Evolutionary conservation across 2,797 vertebrate genomes (phyloP), one percentile per base, ranked within the genome.

Genomic region (Oryzias sinensis): DNA sequence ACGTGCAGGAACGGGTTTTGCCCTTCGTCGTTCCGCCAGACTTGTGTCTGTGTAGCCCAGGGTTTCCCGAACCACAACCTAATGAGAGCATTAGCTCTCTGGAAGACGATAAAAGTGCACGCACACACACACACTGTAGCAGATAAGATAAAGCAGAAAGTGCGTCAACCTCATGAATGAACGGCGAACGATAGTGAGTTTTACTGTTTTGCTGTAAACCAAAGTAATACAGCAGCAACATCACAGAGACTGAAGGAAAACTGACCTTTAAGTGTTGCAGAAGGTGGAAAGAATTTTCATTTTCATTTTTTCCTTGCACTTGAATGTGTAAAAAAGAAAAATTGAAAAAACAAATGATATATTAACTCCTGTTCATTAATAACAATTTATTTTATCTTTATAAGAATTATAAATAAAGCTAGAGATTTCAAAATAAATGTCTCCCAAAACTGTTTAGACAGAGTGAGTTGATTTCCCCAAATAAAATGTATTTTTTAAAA

Each of bases 111-210:
- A 76, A 84, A 86, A 82, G 77, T 62, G 33, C 49, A 8, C 15
- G 62, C 64, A 40, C 51, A 11, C n/a, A 62, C 64, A 69, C 68
- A 72, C 65, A 60, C 78, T 77, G 81, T 72, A 81, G 83, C 74
- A 74, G 84, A 89, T 87, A 83, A 86, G 86, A 89, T 88, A 81
- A 84, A 71, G 58, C 50, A 41, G 63, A 53, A 47, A 62, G 56
- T 48, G 53, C 56, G 67, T 69, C 62, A 50, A 70, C 60, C 71
- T 80, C 82, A 70, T 77, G 81, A 85, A 79, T 77, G 72, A 72
- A 72, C 56, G 76, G 58, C 16, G 15, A 37, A 80, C 40, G 59
- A 37, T 53, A 44, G 59, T 60, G 25, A 57, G 64, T 62, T 65
- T 67, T 60, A 75, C 64, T 74, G 62, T 67, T 50, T 53, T 59